Evolutionary conservation across 2,113 vertebrate species (phyloP).

Genomic region (Natator depressus): DNA sequence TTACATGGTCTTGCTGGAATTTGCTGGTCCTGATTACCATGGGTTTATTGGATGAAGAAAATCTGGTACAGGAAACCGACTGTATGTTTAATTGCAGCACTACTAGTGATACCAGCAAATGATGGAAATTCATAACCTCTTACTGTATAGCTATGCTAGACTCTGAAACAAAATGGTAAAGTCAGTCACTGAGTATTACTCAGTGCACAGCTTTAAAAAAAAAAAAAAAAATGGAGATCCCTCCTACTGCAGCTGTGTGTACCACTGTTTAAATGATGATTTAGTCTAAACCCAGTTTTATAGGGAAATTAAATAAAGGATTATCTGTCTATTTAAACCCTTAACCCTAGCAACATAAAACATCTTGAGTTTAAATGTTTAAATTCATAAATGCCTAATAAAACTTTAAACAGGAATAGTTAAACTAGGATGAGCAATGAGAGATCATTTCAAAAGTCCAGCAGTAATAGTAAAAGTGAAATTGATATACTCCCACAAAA

Average conservation of each 20-base stretch:
- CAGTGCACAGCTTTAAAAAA: too few relatives aligned
- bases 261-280: neutral
- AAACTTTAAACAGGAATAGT: neutral
- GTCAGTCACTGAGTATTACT: neutral
- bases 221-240: neutral
- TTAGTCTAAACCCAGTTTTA: neutral
- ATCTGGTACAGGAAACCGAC: neutral
- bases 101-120: neutral
- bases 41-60: neutral
- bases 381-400: neutral
- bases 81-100: neutral
- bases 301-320: neutral
- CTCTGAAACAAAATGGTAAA: neutral
- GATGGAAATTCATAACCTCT: neutral
- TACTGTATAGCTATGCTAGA: neutral
- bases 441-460: neutral
- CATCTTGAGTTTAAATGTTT: neutral
- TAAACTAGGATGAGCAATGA: neutral
- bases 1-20: too few relatives aligned
- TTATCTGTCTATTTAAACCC: neutral
- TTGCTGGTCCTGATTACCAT: too few relatives aligned
- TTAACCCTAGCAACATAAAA: neutral
- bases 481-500: neutral
- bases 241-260: neutral
- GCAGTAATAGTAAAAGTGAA: neutral